phyloP scores from a whole-genome alignment of 1,140 invertebrate genomes.

The Drosophila bipectinata region DNA sequence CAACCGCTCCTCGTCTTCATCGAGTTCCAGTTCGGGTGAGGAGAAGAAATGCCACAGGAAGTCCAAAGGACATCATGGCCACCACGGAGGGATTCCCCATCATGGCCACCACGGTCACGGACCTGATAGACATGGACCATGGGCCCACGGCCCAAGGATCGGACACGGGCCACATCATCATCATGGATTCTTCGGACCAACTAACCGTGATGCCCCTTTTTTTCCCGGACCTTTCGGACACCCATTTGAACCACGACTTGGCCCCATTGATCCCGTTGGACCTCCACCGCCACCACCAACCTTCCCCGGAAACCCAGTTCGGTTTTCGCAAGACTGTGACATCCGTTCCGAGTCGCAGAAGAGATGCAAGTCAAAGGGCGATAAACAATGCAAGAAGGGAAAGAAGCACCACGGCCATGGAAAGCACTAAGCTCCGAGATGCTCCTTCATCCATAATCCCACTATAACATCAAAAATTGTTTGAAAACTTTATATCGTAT shows the following conservation, averaged over 20 bases:
- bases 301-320: no score
- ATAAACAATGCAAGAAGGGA: neutral
- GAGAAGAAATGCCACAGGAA: no score
- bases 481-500: neutral
- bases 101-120: neutral
- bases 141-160: neutral
- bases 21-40: neutral
- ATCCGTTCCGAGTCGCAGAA: constrained; percentile 9
- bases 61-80: no score
- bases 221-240: no score
- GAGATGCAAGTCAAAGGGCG: neutral
- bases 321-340: no score
- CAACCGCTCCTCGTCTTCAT: neutral
- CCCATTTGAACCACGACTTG: no score
- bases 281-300: no score
- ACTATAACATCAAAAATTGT: neutral
- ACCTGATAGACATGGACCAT: neutral
- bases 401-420: constrained; percentile 11
- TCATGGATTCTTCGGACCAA: no score
- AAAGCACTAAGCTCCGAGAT: neutral
- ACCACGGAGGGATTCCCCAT: no score
- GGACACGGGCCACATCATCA: no score
- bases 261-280: no score
- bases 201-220: no score
- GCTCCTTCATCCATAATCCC: neutral